Percentiles rank a stretch among this genome's conserved stretches.
Evolutionary conservation across 2,888 invertebrate genomes (phyloP).

Genomic region (Hetaerina titia): DNA sequence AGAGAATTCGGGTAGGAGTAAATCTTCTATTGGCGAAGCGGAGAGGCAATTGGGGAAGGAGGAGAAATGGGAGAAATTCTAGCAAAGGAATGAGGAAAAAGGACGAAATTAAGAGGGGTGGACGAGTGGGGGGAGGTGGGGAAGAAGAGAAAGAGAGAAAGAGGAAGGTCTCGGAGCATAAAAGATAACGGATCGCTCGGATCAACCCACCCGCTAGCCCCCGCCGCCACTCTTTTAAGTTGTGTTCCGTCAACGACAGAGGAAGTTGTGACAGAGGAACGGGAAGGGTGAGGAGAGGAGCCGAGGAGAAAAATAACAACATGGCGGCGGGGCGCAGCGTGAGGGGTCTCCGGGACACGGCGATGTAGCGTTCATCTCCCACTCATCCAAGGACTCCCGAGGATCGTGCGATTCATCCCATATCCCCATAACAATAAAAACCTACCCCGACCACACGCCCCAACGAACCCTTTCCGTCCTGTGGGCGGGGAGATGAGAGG

Average conservation of each 20-base stretch:
- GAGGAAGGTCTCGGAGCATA: neutral
- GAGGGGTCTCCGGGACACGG: neutral
- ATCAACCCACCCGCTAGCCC: neutral
- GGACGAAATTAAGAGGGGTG: neutral
- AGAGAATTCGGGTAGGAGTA: neutral
- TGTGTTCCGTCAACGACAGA: neutral
- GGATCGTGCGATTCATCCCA: conserved; percentile 30
- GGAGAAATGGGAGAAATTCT: neutral
- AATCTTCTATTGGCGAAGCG: neutral
- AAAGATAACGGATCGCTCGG: conserved; percentile 44
- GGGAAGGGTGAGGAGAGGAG: neutral
- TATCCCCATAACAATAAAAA: neutral
- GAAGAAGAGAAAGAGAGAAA: neutral
- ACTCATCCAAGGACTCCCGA: neutral
- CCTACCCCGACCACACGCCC: no score
- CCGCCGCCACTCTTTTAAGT: neutral
- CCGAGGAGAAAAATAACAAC: neutral
- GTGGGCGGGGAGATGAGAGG: neutral
- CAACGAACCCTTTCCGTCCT: neutral
- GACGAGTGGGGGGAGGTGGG: neutral
- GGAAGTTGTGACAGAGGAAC: conserved; percentile 5
- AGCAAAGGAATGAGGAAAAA: neutral
- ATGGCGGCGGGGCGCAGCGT: neutral
- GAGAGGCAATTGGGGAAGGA: neutral
- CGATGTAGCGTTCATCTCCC: neutral